These are phyloP conservation scores for Myioborus melanocephalus DNA, from an alignment of 2,797 vertebrate genomes.

Conservation along the genomic window DNA sequence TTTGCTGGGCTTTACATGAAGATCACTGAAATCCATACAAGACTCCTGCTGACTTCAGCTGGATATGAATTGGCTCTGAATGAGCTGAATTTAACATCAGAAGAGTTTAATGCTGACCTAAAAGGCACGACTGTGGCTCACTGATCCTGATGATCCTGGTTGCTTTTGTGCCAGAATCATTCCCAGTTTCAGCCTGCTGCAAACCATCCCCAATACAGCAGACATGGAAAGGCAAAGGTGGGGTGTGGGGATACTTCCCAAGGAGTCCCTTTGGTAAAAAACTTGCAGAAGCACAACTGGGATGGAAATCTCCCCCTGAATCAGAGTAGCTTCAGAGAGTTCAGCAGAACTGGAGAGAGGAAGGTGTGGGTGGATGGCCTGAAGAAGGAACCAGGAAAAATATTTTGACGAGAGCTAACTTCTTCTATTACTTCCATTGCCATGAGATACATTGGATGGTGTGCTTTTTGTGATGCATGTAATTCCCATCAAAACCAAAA, in stretches of 20 bases:
- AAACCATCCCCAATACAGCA: neutral
- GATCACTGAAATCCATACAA: neutral
- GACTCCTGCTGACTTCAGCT: neutral
- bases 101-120: neutral
- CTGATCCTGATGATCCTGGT: neutral
- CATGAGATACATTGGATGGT: neutral
- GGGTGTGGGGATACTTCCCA: neutral
- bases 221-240: neutral
- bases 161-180: neutral
- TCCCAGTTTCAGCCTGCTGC: neutral
- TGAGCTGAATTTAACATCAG: neutral
- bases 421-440: neutral
- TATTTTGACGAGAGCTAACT: accelerated
- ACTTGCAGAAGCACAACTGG: neutral
- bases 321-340: neutral
- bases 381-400: neutral
- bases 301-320: neutral
- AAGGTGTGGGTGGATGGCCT: neutral
- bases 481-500: neutral
- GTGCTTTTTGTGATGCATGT: neutral
- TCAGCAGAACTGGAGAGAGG: neutral
- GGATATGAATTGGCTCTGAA: neutral
- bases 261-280: neutral
- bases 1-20: neutral
- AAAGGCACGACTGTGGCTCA: neutral